Percentiles rank a stretch among this genome's conserved stretches.
Conservation (phyloP, 2,113 vertebrate species). For the Callipepla squamata region DNA sequence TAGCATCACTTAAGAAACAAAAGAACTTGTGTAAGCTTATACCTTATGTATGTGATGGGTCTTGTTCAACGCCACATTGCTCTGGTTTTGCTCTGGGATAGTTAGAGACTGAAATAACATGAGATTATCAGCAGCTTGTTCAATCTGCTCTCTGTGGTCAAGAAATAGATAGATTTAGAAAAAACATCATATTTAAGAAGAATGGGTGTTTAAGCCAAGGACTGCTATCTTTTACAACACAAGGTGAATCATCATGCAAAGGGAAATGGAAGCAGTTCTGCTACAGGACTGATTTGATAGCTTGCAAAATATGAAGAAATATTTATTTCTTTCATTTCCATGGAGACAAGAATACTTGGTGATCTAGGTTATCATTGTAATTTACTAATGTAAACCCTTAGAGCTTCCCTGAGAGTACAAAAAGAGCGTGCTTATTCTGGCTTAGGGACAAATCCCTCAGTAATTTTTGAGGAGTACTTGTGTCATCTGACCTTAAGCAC, state of each 20-base stretch:
- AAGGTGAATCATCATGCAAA: background rate
- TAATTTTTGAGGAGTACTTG: background rate
- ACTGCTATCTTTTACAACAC: background rate
- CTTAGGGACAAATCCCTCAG: background rate
- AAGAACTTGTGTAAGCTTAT: background rate
- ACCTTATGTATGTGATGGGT: background rate
- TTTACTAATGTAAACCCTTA: background rate
- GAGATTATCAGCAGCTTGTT: background rate
- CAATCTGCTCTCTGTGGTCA: background rate
- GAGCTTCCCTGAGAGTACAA: background rate
- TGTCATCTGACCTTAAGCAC: background rate
- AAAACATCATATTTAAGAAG: background rate
- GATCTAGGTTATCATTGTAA: background rate
- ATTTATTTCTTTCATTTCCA: background rate
- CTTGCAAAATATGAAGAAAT: background rate
- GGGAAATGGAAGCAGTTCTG: background rate
- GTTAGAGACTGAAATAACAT: background rate
- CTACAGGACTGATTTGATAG: background rate
- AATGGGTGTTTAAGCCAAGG: background rate
- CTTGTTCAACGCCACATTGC: fast-evolving
- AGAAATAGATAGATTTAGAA: background rate
- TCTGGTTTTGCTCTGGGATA: background rate
- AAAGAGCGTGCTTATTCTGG: background rate
- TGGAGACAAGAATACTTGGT: background rate
- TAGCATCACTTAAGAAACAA: background rate